Conservation (phyloP, 2,113 vertebrate species). For the Odobenus rosmarus region DNA sequence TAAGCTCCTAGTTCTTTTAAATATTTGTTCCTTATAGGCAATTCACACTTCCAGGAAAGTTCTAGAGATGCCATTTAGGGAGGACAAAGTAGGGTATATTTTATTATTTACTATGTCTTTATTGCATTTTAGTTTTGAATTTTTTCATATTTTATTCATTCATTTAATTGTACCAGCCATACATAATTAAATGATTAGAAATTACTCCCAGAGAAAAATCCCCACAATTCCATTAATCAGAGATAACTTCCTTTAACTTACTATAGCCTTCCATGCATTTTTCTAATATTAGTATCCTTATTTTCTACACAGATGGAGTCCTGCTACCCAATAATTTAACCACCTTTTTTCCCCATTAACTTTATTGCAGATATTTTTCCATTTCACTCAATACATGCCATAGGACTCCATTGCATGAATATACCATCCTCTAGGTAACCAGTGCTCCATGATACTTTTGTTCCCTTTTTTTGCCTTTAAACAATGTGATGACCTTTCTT, state of each 20-base stretch:
- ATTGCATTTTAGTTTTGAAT: not conserved
- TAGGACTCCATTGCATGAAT: not conserved
- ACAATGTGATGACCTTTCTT: not conserved
- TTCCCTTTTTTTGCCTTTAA: slow-evolving; percentile 14
- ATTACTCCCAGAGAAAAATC: slow-evolving; percentile 36
- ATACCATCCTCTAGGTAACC: not conserved
- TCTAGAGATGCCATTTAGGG: slow-evolving; percentile 3
- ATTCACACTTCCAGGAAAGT: not conserved
- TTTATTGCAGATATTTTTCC: not conserved
- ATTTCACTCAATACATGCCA: not conserved
- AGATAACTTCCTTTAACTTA: slow-evolving; percentile 34
- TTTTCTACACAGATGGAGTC: slow-evolving; percentile 19
- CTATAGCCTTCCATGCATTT: not conserved
- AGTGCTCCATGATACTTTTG: not conserved
- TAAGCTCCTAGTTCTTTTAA: slow-evolving; percentile 15
- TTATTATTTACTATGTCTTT: not conserved
- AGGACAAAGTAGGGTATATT: not conserved
- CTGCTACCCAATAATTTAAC: not conserved
- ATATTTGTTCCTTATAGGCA: slow-evolving; percentile 29
- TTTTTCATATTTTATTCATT: slow-evolving; percentile 7
- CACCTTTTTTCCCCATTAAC: not conserved
- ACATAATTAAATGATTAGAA: slow-evolving; percentile 32
- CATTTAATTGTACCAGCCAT: not conserved
- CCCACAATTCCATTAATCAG: not conserved
- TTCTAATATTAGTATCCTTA: not conserved